phyloP scores from a whole-genome alignment of 2,113 vertebrate species.

The Cynocephalus volans region DNA sequence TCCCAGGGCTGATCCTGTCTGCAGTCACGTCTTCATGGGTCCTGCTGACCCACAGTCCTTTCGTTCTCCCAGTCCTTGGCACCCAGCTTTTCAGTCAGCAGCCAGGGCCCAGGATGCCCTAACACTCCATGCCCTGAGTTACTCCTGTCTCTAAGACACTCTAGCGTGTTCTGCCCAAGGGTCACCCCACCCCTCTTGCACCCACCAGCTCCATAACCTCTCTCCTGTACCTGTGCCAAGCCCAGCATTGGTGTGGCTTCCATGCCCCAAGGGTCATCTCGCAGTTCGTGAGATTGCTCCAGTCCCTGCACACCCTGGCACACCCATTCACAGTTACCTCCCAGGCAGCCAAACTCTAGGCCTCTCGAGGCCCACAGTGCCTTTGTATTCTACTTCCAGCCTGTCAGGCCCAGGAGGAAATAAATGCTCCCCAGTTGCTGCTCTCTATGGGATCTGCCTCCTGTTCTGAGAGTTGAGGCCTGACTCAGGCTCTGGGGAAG shows the following conservation, averaged over 20 bases:
- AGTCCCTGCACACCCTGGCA: background rate
- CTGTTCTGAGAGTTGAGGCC: slow-evolving; percentile 10
- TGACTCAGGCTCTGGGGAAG: background rate
- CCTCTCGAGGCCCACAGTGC: slow-evolving; percentile 45
- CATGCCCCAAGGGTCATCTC: slow-evolving; percentile 32
- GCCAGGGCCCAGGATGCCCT: slow-evolving; percentile 15
- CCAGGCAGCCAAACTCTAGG: slow-evolving; percentile 57
- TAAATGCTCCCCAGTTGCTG: slow-evolving; percentile 74
- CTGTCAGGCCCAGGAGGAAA: slow-evolving; percentile 66
- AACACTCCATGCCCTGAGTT: background rate
- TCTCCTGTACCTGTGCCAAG: slow-evolving; percentile 52
- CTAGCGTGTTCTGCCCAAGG: background rate
- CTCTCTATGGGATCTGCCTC: slow-evolving; percentile 3
- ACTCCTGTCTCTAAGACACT: background rate
- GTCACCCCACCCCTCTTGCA: background rate
- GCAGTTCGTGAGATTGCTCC: slow-evolving; percentile 21
- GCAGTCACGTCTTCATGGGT: background rate
- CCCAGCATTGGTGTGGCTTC: background rate
- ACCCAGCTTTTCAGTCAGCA: slow-evolving; percentile 3
- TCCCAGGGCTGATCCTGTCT: slow-evolving; percentile 15
- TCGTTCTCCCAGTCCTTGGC: background rate
- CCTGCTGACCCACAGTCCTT: slow-evolving; percentile 2
- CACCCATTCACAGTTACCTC: slow-evolving; percentile 15
- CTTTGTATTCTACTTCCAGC: slow-evolving; percentile 49
- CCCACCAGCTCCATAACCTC: background rate